Evolutionary conservation across 2,888 invertebrate species (phyloP), one percentile per base, ranked within the genome.

Genomic region (Cryptocephalus moraei): DNA sequence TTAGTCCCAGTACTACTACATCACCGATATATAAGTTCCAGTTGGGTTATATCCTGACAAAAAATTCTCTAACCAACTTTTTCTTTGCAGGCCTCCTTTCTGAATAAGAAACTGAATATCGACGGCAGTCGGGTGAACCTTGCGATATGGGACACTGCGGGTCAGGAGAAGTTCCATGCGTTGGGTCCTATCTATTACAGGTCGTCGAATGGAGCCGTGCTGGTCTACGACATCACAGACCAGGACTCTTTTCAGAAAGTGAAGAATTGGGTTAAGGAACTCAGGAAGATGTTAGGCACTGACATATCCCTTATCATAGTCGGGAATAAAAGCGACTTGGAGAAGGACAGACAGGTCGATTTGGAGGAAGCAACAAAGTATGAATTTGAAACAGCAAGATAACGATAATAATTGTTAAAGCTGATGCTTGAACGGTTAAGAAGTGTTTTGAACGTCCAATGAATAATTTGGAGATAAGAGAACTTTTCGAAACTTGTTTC

Each of bases 141-240:
- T 44, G 86, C 94, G 40, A 88, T 95, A 66, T 99, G 99, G 97
- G 97, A 97, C 65, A 99, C 97, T 3, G 97, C 97, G 8, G 97
- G 97, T 0, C 97, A 99, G 69, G 97, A 99, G 70, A 84, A 86
- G 59, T 91, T 88, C 65, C 99, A 99, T 73, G 96, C 97, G 0
- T 72, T 97, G 44, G 97, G 97, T 3, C 97, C 97, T 9, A 95
- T 97, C 60, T 99, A 99, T 71, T 99, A 99, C 69, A 75, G 97
- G 54, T 92, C 91, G 67, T 95, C 96, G 31, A 91, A 97, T 73
- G 97, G 97, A 56, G 99, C 97, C 45, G 84, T 99, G 60, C 78
- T 99, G 56, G 95, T 99, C 3, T 56, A 56, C 36, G 97, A 99
- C 68, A 93, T 99, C 52, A 96, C 97, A 11, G 95, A 97, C 74